Evolutionary conservation across 2,113 vertebrate species (phyloP).

Genomic region (Rhombomys opimus): DNA sequence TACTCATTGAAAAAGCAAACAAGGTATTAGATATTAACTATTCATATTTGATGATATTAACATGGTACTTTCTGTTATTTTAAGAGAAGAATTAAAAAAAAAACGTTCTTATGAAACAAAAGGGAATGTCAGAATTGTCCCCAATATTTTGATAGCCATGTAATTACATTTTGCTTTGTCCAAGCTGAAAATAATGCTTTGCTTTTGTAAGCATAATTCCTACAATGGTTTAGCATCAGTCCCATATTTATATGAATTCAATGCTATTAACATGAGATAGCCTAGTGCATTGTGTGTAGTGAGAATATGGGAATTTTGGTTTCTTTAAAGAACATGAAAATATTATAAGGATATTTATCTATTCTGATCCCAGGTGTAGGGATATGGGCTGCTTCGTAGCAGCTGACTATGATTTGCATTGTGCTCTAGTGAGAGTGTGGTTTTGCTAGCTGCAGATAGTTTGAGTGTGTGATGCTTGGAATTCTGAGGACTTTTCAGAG

Average conservation of each 20-base stretch:
- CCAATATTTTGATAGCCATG: not conserved
- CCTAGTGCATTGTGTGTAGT: not conserved
- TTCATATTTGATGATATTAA: not conserved
- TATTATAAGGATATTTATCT: too few species aligned
- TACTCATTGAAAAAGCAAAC: not conserved
- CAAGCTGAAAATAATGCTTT: not conserved
- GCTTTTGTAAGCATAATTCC: not conserved
- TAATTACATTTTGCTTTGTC: not conserved
- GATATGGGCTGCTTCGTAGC: too few species aligned
- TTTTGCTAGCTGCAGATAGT: too few species aligned
- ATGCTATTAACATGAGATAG: not conserved
- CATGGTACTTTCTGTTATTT: not conserved
- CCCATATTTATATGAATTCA: not conserved
- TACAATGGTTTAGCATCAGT: not conserved
- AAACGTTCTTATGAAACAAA: not conserved
- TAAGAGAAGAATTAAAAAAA: not conserved
- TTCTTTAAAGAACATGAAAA: too few species aligned
- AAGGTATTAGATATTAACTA: not conserved
- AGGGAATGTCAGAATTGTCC: not conserved
- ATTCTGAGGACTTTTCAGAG: too few species aligned
- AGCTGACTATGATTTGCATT: too few species aligned
- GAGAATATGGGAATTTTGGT: too few species aligned
- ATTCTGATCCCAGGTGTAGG: too few species aligned
- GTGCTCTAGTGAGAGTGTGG: too few species aligned
- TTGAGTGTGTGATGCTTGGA: too few species aligned